Conservation (phyloP, 2,797 vertebrate species). For the Gadopsis marmoratus region DNA sequence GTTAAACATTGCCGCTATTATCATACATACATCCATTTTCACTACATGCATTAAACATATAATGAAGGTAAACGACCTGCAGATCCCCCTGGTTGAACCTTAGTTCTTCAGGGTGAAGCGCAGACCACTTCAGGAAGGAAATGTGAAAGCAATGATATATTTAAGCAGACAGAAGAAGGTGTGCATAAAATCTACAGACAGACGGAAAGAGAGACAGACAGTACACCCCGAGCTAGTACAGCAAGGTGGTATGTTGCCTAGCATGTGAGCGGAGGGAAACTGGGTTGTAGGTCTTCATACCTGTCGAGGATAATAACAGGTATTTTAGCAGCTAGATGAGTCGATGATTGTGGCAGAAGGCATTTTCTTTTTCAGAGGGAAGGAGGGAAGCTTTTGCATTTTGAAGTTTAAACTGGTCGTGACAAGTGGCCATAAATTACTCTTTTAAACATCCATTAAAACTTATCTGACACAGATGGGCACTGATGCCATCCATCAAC, state of each 20-base stretch:
- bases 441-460: conserved; percentile 65
- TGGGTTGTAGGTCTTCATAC: conserved; percentile 66
- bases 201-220: conserved; percentile 1
- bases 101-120: background rate
- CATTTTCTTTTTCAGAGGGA: conserved; percentile 46
- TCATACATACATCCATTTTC: background rate
- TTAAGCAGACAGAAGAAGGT: conserved; percentile 45
- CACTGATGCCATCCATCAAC: conserved; percentile 62
- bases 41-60: background rate
- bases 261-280: conserved; percentile 43
- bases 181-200: conserved; percentile 49
- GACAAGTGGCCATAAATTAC: conserved; percentile 71
- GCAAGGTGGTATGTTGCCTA: conserved; percentile 55
- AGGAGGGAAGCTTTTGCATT: conserved; percentile 47
- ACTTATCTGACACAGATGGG: conserved; percentile 68
- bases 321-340: conserved; percentile 63
- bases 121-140: conserved; percentile 55
- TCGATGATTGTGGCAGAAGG: conserved; percentile 60
- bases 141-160: conserved; percentile 73
- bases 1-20: too few species aligned
- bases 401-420: conserved; percentile 65
- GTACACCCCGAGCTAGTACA: conserved; percentile 36
- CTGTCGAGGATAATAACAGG: conserved; percentile 76
- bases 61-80: background rate
- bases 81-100: background rate